Conservation (phyloP, 2,113 vertebrate species). For the Redunca redunca region DNA sequence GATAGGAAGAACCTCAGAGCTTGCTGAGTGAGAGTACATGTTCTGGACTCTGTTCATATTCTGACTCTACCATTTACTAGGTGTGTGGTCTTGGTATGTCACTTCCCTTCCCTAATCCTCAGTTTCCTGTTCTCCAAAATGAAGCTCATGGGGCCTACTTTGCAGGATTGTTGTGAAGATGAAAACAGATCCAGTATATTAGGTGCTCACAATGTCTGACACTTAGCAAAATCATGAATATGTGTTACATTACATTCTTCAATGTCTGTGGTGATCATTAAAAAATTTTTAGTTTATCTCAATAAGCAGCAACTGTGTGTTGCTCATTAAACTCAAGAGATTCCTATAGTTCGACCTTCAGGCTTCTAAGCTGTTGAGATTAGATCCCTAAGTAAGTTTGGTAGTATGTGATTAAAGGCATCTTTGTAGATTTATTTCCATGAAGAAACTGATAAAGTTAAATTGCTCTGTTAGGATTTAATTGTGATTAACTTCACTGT, state of each 20-base stretch:
- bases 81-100: background rate
- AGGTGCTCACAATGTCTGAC: background rate
- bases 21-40: background rate
- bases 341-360: background rate
- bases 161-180: constrained; percentile 1
- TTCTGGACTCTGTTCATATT: background rate
- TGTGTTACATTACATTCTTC: background rate
- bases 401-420: background rate
- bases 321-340: background rate
- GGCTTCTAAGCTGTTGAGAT: constrained; percentile 24
- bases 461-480: constrained; percentile 10
- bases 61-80: background rate
- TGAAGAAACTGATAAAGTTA: constrained; percentile 18
- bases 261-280: background rate
- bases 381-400: background rate
- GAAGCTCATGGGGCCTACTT: background rate
- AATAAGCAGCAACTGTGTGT: background rate
- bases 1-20: background rate
- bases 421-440: constrained; percentile 41
- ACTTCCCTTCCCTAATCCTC: background rate
- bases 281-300: background rate
- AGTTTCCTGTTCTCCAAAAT: constrained; percentile 22
- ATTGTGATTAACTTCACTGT: background rate
- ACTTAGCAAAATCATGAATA: background rate
- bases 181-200: background rate